These are phyloP conservation scores for Sciurus niger DNA, from an alignment of 2,113 vertebrate species.

Conservation along the genomic window DNA sequence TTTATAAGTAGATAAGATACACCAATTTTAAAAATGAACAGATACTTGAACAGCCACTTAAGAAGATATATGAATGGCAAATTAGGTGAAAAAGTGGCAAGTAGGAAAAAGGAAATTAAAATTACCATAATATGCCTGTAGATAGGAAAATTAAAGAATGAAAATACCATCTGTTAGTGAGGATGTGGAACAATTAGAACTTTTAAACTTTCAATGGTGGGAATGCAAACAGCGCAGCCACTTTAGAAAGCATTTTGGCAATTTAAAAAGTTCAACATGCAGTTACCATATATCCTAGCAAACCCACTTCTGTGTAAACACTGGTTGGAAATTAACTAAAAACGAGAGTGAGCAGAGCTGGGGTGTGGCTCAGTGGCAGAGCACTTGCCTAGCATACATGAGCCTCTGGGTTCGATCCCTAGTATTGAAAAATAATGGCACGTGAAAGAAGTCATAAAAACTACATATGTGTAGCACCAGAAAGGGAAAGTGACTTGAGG, in stretches of 20 bases:
- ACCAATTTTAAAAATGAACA: background rate
- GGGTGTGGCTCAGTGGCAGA: too few relatives aligned
- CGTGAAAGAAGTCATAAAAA: constrained; percentile 3
- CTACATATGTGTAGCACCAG: background rate
- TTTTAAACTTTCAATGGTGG: background rate
- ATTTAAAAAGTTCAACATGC: background rate
- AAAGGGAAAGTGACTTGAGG: background rate
- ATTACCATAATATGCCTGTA: background rate
- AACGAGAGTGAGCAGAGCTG: too few relatives aligned
- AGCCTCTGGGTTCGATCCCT: too few relatives aligned
- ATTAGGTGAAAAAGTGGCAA: constrained; percentile 6
- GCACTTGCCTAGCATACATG: too few relatives aligned
- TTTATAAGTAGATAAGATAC: background rate
- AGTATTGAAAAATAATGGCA: too few relatives aligned
- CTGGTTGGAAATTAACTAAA: background rate
- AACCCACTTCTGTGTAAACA: background rate
- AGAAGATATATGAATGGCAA: background rate
- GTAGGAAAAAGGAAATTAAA: background rate
- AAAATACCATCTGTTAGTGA: background rate
- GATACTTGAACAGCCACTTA: background rate
- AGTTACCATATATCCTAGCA: background rate
- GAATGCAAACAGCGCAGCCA: background rate
- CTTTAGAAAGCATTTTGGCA: constrained; percentile 29
- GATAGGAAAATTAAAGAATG: background rate
- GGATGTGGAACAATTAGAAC: background rate